phyloP scores from a whole-genome alignment of 2,113 vertebrate species.

The Thymallus thymallus region DNA sequence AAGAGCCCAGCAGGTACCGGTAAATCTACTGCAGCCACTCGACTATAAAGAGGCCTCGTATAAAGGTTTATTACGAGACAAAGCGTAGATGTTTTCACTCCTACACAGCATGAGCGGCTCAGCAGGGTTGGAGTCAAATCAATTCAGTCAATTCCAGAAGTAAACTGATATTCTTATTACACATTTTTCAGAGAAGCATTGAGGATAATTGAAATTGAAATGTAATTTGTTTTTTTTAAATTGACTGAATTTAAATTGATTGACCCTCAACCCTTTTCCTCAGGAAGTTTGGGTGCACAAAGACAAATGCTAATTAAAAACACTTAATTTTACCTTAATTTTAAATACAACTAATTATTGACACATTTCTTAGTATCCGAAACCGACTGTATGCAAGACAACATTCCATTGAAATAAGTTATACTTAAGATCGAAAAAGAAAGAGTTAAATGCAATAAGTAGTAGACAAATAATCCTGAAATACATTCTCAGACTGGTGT shows the following conservation, averaged over 20 bases:
- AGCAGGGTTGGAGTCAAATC: background rate
- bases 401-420: constrained; percentile 15
- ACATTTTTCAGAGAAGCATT: too few species aligned
- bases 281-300: constrained; percentile 1
- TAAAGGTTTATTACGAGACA: constrained; percentile 16
- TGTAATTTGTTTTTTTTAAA: too few species aligned
- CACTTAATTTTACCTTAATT: constrained; percentile 8
- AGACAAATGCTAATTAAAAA: constrained; percentile 16
- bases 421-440: background rate
- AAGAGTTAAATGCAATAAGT: constrained; percentile 1
- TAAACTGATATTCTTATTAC: background rate
- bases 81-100: constrained; percentile 5
- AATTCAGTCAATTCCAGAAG: background rate
- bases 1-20: constrained; percentile 1
- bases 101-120: background rate
- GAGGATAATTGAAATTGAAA: too few species aligned
- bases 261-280: background rate
- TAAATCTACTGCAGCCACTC: constrained; percentile 19
- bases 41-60: constrained; percentile 18
- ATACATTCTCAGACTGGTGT: constrained; percentile 53
- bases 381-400: constrained; percentile 19
- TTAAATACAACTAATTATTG: constrained; percentile 22
- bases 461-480: constrained; percentile 25
- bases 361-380: background rate
- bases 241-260: background rate